A percentile compares a stretch with the other conserved stretches of the same genome.
Conservation (phyloP, 2,888 invertebrate genomes). For the Dicranocentrus wangi region DNA sequence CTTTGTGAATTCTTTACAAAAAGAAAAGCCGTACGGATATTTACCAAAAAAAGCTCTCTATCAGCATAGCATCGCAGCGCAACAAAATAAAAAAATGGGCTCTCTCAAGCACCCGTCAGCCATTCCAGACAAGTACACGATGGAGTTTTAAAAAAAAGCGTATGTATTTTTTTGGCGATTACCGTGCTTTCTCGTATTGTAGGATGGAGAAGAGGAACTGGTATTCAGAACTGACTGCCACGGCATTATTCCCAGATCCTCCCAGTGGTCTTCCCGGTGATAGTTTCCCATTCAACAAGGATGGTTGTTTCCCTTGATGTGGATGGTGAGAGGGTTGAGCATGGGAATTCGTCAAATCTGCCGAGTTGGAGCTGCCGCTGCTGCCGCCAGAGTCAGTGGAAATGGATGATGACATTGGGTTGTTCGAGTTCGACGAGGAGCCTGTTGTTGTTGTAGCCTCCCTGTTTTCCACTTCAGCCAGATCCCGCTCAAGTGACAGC, state of each 20-base stretch:
- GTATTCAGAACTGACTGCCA: conserved; percentile 38
- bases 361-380: too few relatives aligned
- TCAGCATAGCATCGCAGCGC: too few relatives aligned
- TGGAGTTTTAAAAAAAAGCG: not conserved
- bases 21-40: too few relatives aligned
- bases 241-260: conserved; percentile 22
- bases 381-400: conserved; percentile 47
- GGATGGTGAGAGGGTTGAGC: conserved; percentile 37
- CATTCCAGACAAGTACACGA: not conserved
- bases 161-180: conserved; percentile 15
- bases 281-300: conserved; percentile 49
- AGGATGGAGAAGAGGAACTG: conserved; percentile 71
- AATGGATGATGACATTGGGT: conserved; percentile 37
- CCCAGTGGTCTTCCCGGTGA: conserved; percentile 34
- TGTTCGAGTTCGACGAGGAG: too few relatives aligned
- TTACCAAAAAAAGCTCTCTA: too few relatives aligned
- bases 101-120: not conserved
- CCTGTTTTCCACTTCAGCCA: conserved; percentile 41
- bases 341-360: conserved; percentile 29
- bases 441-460: conserved; percentile 46
- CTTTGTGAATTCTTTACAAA: too few relatives aligned
- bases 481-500: conserved; percentile 69
- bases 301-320: conserved; percentile 30
- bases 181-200: conserved; percentile 71
- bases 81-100: not conserved